Evolutionary conservation across 1,140 invertebrate species (phyloP).

Genomic region (Procambarus virginalis): DNA sequence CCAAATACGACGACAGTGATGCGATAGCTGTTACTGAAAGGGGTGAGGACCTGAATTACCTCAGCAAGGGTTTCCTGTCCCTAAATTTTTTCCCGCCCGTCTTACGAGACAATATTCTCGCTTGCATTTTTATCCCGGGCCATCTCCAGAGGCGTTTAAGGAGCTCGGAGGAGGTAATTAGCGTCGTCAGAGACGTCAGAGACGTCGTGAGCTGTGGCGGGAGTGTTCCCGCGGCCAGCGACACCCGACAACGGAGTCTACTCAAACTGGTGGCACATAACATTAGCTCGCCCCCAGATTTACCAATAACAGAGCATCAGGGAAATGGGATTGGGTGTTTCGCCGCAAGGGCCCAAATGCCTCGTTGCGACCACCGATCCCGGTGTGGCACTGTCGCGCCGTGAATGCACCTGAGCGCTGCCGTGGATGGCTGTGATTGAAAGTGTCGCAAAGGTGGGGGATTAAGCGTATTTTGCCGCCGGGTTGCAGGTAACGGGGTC

Average conservation of each 20-base stretch:
- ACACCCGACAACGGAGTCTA: constrained; percentile 30
- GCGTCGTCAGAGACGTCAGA: no score
- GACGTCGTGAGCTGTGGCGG: background rate
- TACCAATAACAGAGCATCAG: constrained; percentile 67
- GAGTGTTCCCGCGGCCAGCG: background rate
- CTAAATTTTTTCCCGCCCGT: no score
- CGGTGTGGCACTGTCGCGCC: constrained; percentile 4
- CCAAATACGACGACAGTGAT: constrained; percentile 40
- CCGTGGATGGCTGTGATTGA: constrained; percentile 18
- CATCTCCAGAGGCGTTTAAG: background rate
- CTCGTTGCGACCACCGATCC: constrained; percentile 1
- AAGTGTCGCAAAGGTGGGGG: constrained; percentile 6
- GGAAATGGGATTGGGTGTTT: constrained; percentile 63
- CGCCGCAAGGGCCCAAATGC: constrained; percentile 32
- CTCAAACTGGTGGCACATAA: constrained; percentile 67
- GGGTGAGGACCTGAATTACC: background rate
- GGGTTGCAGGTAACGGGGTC: constrained; percentile 33
- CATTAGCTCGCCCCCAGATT: constrained; percentile 65
- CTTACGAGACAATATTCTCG: background rate
- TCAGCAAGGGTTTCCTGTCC: background rate
- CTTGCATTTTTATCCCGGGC: background rate
- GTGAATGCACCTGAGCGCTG: constrained; percentile 12
- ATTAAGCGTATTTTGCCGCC: constrained; percentile 20
- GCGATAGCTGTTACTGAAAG: constrained; percentile 48
- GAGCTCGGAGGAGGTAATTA: no score